Percentiles rank a stretch among this genome's conserved stretches.
Evolutionary conservation across 2,888 invertebrate species (phyloP).

Genomic region (Eupithecia subfuscata): DNA sequence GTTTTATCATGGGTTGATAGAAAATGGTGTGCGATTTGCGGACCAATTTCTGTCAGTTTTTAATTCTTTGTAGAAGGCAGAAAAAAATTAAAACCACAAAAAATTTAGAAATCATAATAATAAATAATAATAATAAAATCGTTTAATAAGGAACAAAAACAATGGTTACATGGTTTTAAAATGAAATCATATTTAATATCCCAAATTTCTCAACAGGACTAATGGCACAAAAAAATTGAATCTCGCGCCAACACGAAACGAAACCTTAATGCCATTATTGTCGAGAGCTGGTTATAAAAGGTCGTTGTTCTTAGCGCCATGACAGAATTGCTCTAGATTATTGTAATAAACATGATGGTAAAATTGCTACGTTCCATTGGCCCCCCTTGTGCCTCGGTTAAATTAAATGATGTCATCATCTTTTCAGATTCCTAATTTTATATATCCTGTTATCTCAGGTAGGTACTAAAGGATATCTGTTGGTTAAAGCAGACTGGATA

Average conservation of each 20-base stretch:
- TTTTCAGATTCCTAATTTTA: background rate
- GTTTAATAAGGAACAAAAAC: no score
- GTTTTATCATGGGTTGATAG: no score
- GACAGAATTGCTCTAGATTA: conserved; percentile 62
- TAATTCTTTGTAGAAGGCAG: no score
- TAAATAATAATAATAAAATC: no score
- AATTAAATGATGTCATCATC: background rate
- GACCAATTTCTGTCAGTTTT: no score
- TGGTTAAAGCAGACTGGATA: background rate
- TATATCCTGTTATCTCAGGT: background rate
- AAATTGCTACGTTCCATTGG: conserved; percentile 25
- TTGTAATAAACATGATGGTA: conserved; percentile 42
- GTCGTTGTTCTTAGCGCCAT: conserved; percentile 75
- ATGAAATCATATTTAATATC: no score
- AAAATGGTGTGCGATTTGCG: no score
- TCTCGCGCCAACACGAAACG: background rate
- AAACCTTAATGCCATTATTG: background rate
- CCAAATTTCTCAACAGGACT: no score
- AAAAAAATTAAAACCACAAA: no score
- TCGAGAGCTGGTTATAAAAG: conserved; percentile 42
- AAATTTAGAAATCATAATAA: no score
- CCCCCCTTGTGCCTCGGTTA: conserved; percentile 13
- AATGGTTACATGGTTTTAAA: no score
- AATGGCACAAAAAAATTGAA: background rate
- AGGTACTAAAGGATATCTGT: background rate